These are phyloP conservation scores for Brachymystax lenok DNA, from an alignment of 2,797 vertebrate genomes.

Conservation along the genomic window DNA sequence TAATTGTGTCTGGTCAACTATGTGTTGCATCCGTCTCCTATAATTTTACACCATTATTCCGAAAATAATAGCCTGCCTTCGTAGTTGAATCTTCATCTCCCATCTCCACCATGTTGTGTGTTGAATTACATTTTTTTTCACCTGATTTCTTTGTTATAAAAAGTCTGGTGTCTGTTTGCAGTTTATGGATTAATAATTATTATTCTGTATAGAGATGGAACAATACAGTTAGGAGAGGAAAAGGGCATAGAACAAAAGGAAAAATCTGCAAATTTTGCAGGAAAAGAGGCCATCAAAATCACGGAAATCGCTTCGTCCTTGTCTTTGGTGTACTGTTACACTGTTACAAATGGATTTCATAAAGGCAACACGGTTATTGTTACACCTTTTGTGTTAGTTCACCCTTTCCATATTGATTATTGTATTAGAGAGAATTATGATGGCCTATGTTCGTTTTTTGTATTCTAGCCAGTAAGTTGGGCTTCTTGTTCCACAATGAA, in stretches of 20 bases:
- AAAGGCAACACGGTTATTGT: constrained; percentile 49
- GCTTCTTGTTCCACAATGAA: constrained; percentile 18
- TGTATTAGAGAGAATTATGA: not conserved
- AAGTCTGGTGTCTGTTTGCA: not conserved
- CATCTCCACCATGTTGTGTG: constrained; percentile 7
- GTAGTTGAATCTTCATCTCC: not conserved
- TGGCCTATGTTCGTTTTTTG: constrained; percentile 11
- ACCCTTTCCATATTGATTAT: not conserved
- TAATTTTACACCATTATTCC: not conserved
- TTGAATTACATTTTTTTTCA: constrained; percentile 17
- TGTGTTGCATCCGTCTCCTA: not conserved
- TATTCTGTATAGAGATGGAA: not conserved
- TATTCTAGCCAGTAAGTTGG: constrained; percentile 16
- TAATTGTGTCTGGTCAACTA: not conserved
- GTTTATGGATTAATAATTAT: not conserved
- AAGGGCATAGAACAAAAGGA: constrained; percentile 28
- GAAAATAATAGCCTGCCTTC: not conserved
- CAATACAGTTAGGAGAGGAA: constrained; percentile 15
- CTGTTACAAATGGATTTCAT: constrained; percentile 67
- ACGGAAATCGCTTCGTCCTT: constrained; percentile 65
- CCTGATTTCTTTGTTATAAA: constrained; percentile 11
- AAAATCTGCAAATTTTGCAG: constrained; percentile 70
- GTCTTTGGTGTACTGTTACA: constrained; percentile 34
- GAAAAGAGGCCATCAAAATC: constrained; percentile 67
- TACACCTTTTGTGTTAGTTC: constrained; percentile 42